Evolutionary conservation across 2,888 invertebrate species (phyloP), one percentile per base, ranked within the genome.

Genomic region (Polymixis lichenea): DNA sequence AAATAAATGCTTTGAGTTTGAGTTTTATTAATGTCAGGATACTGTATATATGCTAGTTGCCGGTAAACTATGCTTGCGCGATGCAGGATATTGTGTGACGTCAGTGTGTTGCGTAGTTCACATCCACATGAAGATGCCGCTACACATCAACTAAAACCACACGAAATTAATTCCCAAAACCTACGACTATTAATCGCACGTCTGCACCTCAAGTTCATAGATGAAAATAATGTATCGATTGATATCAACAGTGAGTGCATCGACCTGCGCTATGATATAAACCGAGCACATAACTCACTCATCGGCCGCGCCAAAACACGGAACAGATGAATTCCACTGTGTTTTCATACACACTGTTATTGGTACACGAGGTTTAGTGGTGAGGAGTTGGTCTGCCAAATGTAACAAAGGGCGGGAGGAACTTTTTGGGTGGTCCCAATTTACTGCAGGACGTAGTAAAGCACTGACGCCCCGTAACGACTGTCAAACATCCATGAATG

Each of bases 191-290:
- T 66, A 65, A 0, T 77, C 68, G 70, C 66, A 22, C 19, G 75
- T 70, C 58, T 77, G 5, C 65, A 25, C 22, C 32, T 51, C 43
- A 84, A 80, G 75, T 79, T 81, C 72, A 81, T 60, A 67, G 78
- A 74, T 66, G 65, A 78, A 72, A 81, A 64, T 77, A 56, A 78
- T 62, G 55, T 78, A 77, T 72, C 73, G 82, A 82, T 72, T 75
- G 86, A 87, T 80, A 87, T 80, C 65, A 85, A 87, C 87, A 85
- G 46, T 0, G 32, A 32, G 85, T 75, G 64, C 77, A 76, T 64
- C 69, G 81, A 69, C 72, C 72, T 25, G 22, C 13, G 22, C 62
- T 64, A 61, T 72, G 84, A 86, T 82, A 76, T 46, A 75, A 77
- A 80, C 83, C 74, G 60, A 62, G 0, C 66, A 74, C 77, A 75